Evolutionary conservation across 1,140 invertebrate species (phyloP).

Genomic region (Plectrocnemia conspersa): DNA sequence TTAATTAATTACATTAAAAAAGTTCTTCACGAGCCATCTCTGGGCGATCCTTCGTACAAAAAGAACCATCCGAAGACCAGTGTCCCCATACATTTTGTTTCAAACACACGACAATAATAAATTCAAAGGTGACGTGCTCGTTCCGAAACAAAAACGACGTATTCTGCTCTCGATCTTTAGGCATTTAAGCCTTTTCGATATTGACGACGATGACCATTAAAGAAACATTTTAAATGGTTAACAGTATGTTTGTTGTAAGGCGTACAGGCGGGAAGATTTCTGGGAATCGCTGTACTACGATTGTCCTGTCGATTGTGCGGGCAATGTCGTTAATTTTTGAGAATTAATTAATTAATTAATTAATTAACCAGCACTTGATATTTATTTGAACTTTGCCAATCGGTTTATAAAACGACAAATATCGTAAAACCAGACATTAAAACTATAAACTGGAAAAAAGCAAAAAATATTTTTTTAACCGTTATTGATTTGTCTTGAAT

Average conservation of each 20-base stretch:
- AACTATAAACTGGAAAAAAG: no score
- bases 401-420: no score
- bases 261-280: conserved; percentile 34
- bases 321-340: conserved; percentile 12
- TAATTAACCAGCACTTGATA: no score
- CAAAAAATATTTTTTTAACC: no score
- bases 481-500: no score
- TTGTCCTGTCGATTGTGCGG: conserved; percentile 23
- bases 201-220: conserved; percentile 29
- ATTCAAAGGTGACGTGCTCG: conserved; percentile 26
- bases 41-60: conserved; percentile 20
- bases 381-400: no score
- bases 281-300: conserved; percentile 35
- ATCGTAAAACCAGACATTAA: no score
- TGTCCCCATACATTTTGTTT: conserved; percentile 35
- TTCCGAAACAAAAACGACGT: not conserved
- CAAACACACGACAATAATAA: conserved; percentile 37
- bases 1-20: no score
- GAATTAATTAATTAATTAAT: no score
- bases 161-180: not conserved
- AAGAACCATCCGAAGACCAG: conserved; percentile 30
- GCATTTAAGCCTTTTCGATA: conserved; percentile 19
- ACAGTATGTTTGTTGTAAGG: conserved; percentile 35
- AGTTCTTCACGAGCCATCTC: not conserved
- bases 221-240: conserved; percentile 36